A percentile compares a stretch with the other conserved stretches of the same genome.
Evolutionary conservation across 2,113 vertebrate species (phyloP).

Genomic region (Phalacrocorax carbo): DNA sequence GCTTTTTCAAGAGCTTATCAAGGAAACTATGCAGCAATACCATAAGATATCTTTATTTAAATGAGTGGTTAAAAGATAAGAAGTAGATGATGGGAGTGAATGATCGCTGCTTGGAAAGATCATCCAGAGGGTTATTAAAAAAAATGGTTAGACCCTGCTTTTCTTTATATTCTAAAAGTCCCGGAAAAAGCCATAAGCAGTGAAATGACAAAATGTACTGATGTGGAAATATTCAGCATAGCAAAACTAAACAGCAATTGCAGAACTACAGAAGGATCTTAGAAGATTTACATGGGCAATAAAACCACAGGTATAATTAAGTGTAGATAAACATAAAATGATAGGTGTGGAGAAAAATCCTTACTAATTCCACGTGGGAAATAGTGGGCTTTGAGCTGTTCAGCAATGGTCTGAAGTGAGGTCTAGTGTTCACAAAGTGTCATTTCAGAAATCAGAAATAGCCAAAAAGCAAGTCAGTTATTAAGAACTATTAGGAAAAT

Average conservation of each 20-base stretch:
- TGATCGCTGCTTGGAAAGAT: neutral
- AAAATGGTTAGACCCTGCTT: neutral
- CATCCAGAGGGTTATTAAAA: neutral
- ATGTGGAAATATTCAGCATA: neutral
- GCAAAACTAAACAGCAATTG: neutral
- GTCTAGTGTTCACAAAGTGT: neutral
- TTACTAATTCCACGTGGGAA: neutral
- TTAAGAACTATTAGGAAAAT: neutral
- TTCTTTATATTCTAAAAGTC: neutral
- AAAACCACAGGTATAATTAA: neutral
- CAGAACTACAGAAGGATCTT: neutral
- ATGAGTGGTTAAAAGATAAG: neutral
- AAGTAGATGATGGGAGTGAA: neutral
- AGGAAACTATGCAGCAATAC: neutral
- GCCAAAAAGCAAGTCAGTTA: neutral
- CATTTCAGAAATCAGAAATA: neutral
- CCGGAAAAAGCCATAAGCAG: neutral
- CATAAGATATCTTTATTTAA: neutral
- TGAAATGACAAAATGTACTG: neutral
- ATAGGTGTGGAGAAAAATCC: neutral
- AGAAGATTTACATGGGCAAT: neutral
- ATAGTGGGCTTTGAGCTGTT: neutral
- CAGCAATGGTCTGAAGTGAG: neutral
- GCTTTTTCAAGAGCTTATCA: neutral
- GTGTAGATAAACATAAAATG: neutral